Base-by-base conservation (phyloP, 2,113 vertebrate species). In the Marmota monax region DNA sequence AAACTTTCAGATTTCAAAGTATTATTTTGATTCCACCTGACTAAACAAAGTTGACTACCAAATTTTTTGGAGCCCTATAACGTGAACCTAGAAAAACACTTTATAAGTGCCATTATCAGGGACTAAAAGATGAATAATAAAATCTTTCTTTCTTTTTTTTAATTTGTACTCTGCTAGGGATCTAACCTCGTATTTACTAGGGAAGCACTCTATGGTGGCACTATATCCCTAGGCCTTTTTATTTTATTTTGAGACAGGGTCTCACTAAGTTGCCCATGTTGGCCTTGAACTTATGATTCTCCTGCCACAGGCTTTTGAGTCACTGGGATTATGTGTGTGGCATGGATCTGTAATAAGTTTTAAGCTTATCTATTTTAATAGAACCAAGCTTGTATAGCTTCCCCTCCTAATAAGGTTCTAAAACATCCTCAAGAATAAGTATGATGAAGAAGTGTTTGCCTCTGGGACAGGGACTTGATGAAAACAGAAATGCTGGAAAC, bases 21-120 rank as follows among this genome's bases (percentile, higher is more conserved):
- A 93, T 88, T 90, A 94, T 78, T 96, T 93, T 82, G 70, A 17
- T 23, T 92, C 70, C 73, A 69, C 22, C 22, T 94, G 92, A 88
- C 48, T 89, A 63, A 78, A 84, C 16, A 77, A 51, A 95, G 39
- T 88, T 7, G 13, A 87, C 6, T 42, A 74, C 79, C 16, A 89
- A 11, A 84, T 77, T 96, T 96, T 91, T 78, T 8, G 92, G n/a
- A 96, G 80, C 67, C 77, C 25, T 84, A 88, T 65, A 51, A 79
- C 13, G 88, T 92, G 34, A 82, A 61, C 69, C 79, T 53, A 84
- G 67, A 61, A 92, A 95, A 69, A 95, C 27, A 90, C 42, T 83
- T 94, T 95, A 42, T 87, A 96, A 96, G 94, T 84, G 70, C 27
- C 17, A 61, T 73, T 88, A 88, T 69, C 37, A 92, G 74, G 27